phyloP scores from a whole-genome alignment of 2,797 vertebrate genomes.

The Phalanger gymnotis region DNA sequence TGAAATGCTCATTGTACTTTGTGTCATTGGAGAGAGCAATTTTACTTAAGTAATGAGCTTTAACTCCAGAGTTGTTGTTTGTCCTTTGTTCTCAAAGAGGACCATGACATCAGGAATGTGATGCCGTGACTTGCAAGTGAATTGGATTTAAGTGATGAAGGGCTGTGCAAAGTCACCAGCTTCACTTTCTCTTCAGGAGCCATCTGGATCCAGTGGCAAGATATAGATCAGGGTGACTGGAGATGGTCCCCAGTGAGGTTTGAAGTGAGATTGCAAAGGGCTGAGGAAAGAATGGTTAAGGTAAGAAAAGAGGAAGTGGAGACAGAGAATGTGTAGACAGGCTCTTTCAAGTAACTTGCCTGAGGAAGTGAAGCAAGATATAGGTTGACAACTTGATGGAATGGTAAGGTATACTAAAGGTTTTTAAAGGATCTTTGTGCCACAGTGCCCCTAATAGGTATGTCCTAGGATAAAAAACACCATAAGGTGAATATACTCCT shows the following conservation, averaged over 20 bases:
- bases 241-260: background rate
- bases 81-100: no score
- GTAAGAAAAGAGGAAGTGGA: background rate
- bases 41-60: background rate
- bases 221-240: no score
- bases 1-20: background rate
- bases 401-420: background rate
- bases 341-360: background rate
- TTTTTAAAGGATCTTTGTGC: background rate
- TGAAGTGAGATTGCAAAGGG: background rate
- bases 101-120: no score
- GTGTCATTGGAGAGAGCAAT: background rate
- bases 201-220: no score
- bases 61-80: no score
- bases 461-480: background rate
- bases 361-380: background rate
- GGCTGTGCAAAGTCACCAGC: no score
- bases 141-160: no score
- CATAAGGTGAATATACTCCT: background rate
- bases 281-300: background rate
- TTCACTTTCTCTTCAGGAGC: no score
- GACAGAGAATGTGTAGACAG: background rate
- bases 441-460: background rate
- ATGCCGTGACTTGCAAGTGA: no score
- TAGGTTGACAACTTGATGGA: background rate